A percentile compares a stretch with the other conserved stretches of the same genome.
Evolutionary conservation across 1,140 invertebrate genomes (phyloP).

Genomic region (Hyles euphorbiae): DNA sequence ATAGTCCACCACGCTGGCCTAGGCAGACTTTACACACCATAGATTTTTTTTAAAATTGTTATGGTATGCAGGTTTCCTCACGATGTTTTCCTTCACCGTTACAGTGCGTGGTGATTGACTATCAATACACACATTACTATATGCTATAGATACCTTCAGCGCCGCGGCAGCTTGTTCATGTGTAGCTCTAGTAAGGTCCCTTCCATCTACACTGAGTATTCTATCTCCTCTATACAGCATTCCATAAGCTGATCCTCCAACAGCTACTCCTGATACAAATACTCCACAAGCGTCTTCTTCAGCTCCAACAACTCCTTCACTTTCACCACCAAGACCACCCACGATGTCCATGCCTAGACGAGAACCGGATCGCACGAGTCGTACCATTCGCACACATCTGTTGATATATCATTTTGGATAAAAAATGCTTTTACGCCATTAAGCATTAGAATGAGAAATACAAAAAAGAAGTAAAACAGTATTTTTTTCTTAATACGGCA

Average conservation of each 20-base stretch:
- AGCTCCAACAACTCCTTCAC: slow-evolving; percentile 28
- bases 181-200: slow-evolving; percentile 87
- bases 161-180: slow-evolving; percentile 93
- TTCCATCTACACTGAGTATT: slow-evolving; percentile 91
- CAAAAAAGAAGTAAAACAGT: too few relatives aligned
- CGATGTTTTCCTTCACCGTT: too few relatives aligned
- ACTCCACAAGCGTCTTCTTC: slow-evolving; percentile 67
- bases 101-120: too few relatives aligned
- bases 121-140: too few relatives aligned
- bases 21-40: too few relatives aligned
- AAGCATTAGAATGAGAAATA: too few relatives aligned
- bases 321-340: slow-evolving; percentile 96
- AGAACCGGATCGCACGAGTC: slow-evolving; percentile 63
- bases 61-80: too few relatives aligned
- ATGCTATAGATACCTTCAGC: slow-evolving; percentile 77
- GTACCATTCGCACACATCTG: slow-evolving; percentile 69
- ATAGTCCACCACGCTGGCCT: too few relatives aligned
- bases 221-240: slow-evolving; percentile 93
- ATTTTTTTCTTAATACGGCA: too few relatives aligned
- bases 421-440: too few relatives aligned
- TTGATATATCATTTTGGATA: too few relatives aligned
- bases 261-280: slow-evolving; percentile 95
- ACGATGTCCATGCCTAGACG: slow-evolving; percentile 98
- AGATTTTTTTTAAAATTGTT: too few relatives aligned
- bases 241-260: slow-evolving; percentile 96